Evolutionary conservation across 1,140 invertebrate genomes (phyloP), one percentile per base, ranked within the genome.

Genomic region (Muscidifurax raptorellus): DNA sequence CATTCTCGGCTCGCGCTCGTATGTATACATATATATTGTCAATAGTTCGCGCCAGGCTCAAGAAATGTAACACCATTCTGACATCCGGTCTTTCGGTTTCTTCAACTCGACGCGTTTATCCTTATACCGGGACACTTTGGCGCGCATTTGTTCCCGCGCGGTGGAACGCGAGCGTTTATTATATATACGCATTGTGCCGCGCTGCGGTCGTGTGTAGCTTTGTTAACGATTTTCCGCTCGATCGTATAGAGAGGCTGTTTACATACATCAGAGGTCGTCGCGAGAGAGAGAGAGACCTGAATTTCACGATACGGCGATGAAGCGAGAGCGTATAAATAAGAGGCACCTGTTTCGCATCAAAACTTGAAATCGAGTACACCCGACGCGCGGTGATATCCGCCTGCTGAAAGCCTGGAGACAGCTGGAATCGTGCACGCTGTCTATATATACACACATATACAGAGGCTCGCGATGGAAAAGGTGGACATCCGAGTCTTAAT

Each of bases 1-100:
- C 85, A 88, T 89, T 87, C 86, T 86, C 86, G 86, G 77, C 47
- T 83, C 30, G 67, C 79, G 67, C 79, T 81, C 44, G 13, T 2
- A 27, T 84, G 71, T 30, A 69, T 64, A 52, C 32, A 40, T 44
- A 76, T 36, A 30, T 36, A 72, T 40, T 44, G 71, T 81, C 74
- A 64, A 47, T 74, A 66, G 36, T 79, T 82, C 76, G 40, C 78
- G 59, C 36, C 36, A 64, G n/a, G 44, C 22, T 18, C 36, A 30
- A 84, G 75, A 87, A 84, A 69, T 83, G 75, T 86, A 83, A 82
- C 85, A 86, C 85, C 67, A 82, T 85, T 86, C 76, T 52, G 77
- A 74, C 28, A 84, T 85, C 80, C 81, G 84, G 66, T 52, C 52
- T 47, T 47, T 47, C 52, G 52, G 52, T 59, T n/a, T 59, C 52